phyloP scores from a whole-genome alignment of 2,113 vertebrate genomes.

The Oplegnathus fasciatus region DNA sequence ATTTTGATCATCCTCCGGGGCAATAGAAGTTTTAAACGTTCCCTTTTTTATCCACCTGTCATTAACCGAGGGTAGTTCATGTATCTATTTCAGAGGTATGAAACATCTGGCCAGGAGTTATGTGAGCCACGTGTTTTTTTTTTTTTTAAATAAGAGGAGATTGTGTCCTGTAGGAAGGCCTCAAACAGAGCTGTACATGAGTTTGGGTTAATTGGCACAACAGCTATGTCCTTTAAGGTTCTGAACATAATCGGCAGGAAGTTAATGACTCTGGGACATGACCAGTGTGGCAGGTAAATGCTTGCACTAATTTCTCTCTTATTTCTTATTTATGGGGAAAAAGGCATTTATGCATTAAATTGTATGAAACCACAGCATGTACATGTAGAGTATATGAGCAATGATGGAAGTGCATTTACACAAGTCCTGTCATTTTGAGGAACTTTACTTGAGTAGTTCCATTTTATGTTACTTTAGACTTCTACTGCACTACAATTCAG shows the following conservation, averaged over 20 bases:
- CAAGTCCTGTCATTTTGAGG: background rate
- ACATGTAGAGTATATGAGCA: background rate
- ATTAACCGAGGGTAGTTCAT: background rate
- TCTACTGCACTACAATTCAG: background rate
- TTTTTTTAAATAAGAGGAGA: background rate
- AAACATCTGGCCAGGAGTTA: conserved; percentile 17
- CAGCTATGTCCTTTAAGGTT: background rate
- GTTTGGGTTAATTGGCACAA: background rate
- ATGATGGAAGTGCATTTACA: background rate
- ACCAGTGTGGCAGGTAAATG: background rate
- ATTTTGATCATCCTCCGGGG: conserved; percentile 2
- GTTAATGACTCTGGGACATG: background rate
- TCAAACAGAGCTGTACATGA: background rate
- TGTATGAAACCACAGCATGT: background rate
- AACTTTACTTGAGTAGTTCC: background rate
- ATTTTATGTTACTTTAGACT: background rate
- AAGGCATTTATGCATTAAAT: background rate
- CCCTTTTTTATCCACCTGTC: background rate
- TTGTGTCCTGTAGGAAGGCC: background rate
- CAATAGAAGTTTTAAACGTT: no score
- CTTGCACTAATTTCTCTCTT: background rate
- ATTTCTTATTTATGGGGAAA: background rate
- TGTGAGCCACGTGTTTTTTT: conserved; percentile 3
- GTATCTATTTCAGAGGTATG: background rate
- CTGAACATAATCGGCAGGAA: background rate